phyloP scores from a whole-genome alignment of 92 coral and sea anemone species.

The Meandrina meandrites region DNA sequence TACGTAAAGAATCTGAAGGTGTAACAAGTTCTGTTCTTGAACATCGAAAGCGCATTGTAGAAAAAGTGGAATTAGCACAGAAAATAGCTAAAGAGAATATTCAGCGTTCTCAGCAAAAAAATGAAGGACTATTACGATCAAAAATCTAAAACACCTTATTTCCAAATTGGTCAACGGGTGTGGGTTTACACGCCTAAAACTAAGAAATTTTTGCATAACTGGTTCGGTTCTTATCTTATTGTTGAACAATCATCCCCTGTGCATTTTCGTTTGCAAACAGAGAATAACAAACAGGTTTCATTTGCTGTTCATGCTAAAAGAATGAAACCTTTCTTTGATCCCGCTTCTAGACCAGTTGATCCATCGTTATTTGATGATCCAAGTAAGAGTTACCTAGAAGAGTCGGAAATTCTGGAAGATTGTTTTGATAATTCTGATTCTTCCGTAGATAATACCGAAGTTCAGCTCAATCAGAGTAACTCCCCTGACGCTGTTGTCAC shows the following conservation, averaged over 20 bases:
- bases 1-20: constrained; percentile 21
- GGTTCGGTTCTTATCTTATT: constrained; percentile 31
- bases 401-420: constrained; percentile 19
- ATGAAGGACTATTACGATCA: constrained; percentile 52
- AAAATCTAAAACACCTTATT: constrained; percentile 1
- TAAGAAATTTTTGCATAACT: background rate
- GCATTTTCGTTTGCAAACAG: too few relatives aligned
- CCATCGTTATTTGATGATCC: constrained; percentile 21
- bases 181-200: constrained; percentile 55
- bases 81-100: constrained; percentile 42
- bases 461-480: too few relatives aligned
- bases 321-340: constrained; percentile 36
- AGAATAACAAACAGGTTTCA: background rate
- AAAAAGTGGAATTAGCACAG: constrained; percentile 51
- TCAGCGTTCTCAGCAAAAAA: constrained; percentile 56
- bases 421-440: too few relatives aligned
- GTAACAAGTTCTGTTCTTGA: too few relatives aligned
- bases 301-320: constrained; percentile 4
- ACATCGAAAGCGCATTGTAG: constrained; percentile 41
- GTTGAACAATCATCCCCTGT: constrained; percentile 28
- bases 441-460: too few relatives aligned
- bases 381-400: background rate
- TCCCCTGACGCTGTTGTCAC: too few relatives aligned
- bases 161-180: constrained; percentile 42
- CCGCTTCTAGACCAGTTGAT: constrained; percentile 21